Base-by-base conservation (phyloP, 1,140 invertebrate species). In the Drosophila sucinea region DNA sequence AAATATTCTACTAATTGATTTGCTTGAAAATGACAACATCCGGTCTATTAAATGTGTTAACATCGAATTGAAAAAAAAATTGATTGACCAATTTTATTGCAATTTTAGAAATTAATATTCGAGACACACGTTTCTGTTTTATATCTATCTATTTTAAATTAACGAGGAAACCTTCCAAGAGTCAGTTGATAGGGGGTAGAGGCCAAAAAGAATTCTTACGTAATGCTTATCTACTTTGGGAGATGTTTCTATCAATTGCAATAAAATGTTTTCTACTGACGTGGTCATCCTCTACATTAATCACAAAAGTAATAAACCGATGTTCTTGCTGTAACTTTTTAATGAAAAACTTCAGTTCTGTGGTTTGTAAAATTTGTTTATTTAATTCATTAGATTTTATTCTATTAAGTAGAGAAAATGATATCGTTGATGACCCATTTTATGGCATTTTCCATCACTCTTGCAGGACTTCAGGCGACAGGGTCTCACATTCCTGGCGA, bases 1-100 rank as follows among this genome's bases (percentile, higher is more conserved):
- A 73, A 73, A 82, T 82, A 70, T 60, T 75, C 75, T 54, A 63
- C 75, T 85, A 85, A 85, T 85, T 85, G 81, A 70, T 73, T 33
- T 27, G 67, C 27, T 69, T 71, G 33, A 70, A 78, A 70, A 78
- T 55, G 51, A 68, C 64, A 47, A 70, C 77, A 79, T 85, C 82
- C 79, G 83, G 83, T 56, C 68, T 32, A 51, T 81, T 60, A 79
- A 86, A 79, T 65, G 32, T 63, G 69, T 65, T 71, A 77, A 77
- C 74, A 61, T 40, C 51, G 32, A 44, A 67, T 7, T 30, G 4
- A 38, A 55, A 70, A 32, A 23, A 44, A 44, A 6, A 23, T 17
- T 6, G n/a, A 44, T 44, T 6, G 4, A 3, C 5, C 17, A 23
- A 47, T 23, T 25, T 47, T 47, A 23, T 23, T 47, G 44, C 44